Base-by-base conservation (phyloP, 1,140 invertebrate genomes). In the Neodiprion fabricii region DNA sequence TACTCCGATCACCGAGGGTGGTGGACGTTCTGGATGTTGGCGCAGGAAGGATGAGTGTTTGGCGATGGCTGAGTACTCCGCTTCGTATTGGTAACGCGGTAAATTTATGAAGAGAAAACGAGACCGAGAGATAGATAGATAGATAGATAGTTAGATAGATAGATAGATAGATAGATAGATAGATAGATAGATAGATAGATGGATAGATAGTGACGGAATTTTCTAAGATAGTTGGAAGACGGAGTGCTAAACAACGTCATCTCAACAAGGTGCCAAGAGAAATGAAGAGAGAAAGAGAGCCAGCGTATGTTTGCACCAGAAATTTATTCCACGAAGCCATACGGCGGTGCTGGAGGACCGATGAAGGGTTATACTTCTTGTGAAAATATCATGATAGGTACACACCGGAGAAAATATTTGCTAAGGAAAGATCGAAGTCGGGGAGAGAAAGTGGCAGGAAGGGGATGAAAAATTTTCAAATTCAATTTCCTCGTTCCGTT, bases 1-100 rank as follows among this genome's bases (percentile, higher is more conserved):
- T 84, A 81, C 61, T 65, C 61, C 61, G 17, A 14, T 65, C 61
- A 65, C 2, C 17, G 7, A 21, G 17, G 61, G 61, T 14, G 61
- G 12, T 65, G 7, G 61, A 21, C 61, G 61, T 14, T 7, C 17
- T 12, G 53, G 11, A 8, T 61, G 53, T 61, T 61, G 53, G 53
- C 53, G 11, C 9, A 17, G n/a, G n/a, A 9, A 17, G 53, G 53
- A 5, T 12, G 53, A 61, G 53, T 61, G 53, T 61, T 61, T 61
- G 53, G 11, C n/a, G n/a, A 12, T 12, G n/a, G 53, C 53, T 61
- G 11, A 14, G n/a, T 12, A n/a, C 53, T 61, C 5, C 53, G 1
- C 53, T 12, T 14, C n/a, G 11, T 17, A 14, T 17, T 61, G 53
- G 53, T 61, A 61, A 14, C 11, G 11, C 4, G 11, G 5, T 61